A percentile compares a stretch with the other conserved stretches of the same genome.
Conservation (phyloP, 1,140 invertebrate genomes). For the Drosophila truncata region DNA sequence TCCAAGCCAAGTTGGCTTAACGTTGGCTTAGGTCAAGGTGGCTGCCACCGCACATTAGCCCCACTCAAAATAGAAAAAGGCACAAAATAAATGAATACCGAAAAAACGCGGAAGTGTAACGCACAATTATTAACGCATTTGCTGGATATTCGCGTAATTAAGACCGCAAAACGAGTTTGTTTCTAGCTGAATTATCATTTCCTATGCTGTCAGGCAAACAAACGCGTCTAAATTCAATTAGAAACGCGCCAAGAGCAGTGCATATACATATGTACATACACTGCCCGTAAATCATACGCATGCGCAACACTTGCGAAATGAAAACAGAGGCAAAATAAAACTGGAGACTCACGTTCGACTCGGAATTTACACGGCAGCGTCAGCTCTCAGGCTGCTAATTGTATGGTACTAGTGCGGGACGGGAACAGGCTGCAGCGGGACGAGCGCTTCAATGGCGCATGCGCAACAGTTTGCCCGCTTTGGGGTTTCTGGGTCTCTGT, state of each 20-base stretch:
- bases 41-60: conserved; percentile 16
- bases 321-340: conserved; percentile 16
- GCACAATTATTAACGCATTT: conserved; percentile 53
- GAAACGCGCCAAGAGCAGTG: conserved; percentile 41
- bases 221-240: conserved; percentile 52
- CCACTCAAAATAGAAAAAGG: background rate
- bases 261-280: conserved; percentile 29
- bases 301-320: conserved; percentile 54
- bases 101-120: conserved; percentile 48
- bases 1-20: conserved; percentile 16
- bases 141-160: conserved; percentile 36
- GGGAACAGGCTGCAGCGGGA: conserved; percentile 24
- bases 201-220: conserved; percentile 31
- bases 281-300: conserved; percentile 36
- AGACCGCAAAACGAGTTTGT: conserved; percentile 44
- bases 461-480: conserved; percentile 70
- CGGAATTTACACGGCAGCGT: conserved; percentile 34
- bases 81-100: background rate
- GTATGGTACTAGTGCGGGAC: conserved; percentile 6
- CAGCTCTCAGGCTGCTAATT: conserved; percentile 39
- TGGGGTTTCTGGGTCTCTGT: conserved; percentile 82
- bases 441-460: conserved; percentile 58
- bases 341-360: conserved; percentile 33
- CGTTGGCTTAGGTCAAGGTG: conserved; percentile 54
- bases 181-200: conserved; percentile 37